A percentile compares a stretch with the other conserved stretches of the same genome.
Evolutionary conservation across 2,888 invertebrate genomes (phyloP).

Genomic region (Eupithecia vulgata): DNA sequence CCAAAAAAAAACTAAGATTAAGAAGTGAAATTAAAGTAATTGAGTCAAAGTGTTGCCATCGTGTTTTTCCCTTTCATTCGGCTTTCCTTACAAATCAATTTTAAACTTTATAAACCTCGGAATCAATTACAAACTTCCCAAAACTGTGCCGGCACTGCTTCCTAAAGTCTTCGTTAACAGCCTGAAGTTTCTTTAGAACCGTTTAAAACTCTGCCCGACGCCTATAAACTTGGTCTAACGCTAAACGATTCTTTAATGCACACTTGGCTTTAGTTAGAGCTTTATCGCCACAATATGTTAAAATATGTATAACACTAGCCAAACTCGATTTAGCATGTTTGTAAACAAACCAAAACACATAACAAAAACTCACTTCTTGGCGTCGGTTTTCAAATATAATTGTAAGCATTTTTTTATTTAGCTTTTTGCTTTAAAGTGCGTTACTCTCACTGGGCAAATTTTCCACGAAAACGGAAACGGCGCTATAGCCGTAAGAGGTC

Average conservation of each 20-base stretch:
- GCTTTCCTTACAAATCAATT: not conserved
- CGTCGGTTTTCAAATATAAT: too few species aligned
- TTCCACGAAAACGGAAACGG: too few species aligned
- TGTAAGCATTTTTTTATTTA: too few species aligned
- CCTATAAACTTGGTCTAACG: slow-evolving; percentile 37
- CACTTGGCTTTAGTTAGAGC: slow-evolving; percentile 13
- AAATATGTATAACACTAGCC: not conserved
- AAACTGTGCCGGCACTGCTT: slow-evolving; percentile 20
- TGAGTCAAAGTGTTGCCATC: not conserved
- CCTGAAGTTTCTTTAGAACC: slow-evolving; percentile 37
- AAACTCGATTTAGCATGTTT: too few species aligned
- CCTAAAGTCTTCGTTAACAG: slow-evolving; percentile 37
- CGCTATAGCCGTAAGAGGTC: too few species aligned
- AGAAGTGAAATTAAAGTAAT: not conserved
- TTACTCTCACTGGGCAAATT: too few species aligned
- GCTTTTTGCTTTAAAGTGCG: too few species aligned
- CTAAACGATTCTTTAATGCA: slow-evolving; percentile 30
- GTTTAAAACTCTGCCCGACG: slow-evolving; percentile 46
- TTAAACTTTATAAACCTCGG: slow-evolving; percentile 6
- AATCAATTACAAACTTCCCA: slow-evolving; percentile 31
- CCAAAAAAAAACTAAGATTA: not conserved
- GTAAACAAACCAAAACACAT: too few species aligned
- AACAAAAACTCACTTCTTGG: too few species aligned
- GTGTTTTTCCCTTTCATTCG: not conserved
- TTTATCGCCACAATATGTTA: not conserved